A percentile compares a stretch with the other conserved stretches of the same genome.
Evolutionary conservation across 2,888 invertebrate genomes (phyloP).

Genomic region (Nemotelus pantherinus): DNA sequence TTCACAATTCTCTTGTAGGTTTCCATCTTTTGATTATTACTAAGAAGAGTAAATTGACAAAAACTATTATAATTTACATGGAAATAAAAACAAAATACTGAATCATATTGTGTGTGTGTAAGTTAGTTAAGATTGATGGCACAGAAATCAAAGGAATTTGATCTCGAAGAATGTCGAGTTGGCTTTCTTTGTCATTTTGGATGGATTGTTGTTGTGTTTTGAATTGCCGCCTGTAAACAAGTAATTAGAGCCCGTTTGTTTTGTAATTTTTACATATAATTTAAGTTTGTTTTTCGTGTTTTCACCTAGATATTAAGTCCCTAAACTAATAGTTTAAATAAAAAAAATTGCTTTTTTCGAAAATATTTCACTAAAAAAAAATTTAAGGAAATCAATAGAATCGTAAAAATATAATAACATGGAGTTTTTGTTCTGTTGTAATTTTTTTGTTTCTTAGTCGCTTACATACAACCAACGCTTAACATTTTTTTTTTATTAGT

Average conservation of each 20-base stretch:
- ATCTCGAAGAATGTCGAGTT: neutral
- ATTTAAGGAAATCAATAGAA: neutral
- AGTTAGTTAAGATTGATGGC: neutral
- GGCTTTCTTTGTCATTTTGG: too few species aligned
- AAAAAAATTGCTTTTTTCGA: neutral
- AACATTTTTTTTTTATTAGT: neutral
- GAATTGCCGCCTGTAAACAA: too few species aligned
- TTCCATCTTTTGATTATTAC: neutral
- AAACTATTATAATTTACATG: neutral
- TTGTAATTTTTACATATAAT: too few species aligned
- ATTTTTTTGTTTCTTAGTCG: neutral
- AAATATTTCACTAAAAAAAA: constrained; percentile 9
- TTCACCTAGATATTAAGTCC: neutral
- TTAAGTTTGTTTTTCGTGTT: too few species aligned
- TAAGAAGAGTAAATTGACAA: neutral
- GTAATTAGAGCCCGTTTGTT: too few species aligned
- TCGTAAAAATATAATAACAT: neutral
- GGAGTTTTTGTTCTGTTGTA: neutral
- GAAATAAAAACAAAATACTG: neutral
- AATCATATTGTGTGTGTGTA: constrained; percentile 5
- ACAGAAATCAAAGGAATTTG: neutral
- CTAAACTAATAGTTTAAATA: constrained; percentile 23
- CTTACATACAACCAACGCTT: neutral
- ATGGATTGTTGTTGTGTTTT: too few species aligned
- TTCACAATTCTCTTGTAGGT: neutral